Evolutionary conservation across 2,888 invertebrate species (phyloP).

Genomic region (Cecidostiba fungosa): DNA sequence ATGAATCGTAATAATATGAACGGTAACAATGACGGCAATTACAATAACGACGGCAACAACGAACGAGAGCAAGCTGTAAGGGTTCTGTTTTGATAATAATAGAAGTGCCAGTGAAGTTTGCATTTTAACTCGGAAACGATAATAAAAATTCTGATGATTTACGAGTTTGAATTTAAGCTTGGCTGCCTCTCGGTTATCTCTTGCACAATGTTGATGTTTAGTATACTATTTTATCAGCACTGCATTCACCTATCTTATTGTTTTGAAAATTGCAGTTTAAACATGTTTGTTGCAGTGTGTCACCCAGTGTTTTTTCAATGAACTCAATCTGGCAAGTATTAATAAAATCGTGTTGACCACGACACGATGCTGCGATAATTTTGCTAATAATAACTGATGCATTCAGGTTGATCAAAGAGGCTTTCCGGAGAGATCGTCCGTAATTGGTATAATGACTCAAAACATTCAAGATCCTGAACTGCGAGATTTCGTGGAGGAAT

Average conservation of each 20-base stretch:
- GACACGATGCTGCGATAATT: not conserved
- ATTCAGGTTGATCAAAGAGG: slow-evolving; percentile 83
- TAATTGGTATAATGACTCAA: slow-evolving; percentile 84
- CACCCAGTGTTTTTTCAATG: slow-evolving; percentile 86
- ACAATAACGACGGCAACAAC: slow-evolving; percentile 44
- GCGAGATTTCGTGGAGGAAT: slow-evolving; percentile 86
- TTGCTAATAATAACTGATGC: not conserved
- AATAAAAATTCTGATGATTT: not conserved
- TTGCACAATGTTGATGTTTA: not conserved
- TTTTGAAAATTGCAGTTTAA: slow-evolving; percentile 29
- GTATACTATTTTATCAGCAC: not conserved
- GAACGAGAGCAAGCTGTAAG: slow-evolving; percentile 66
- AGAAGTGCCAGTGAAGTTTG: not conserved
- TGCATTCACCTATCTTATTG: not conserved
- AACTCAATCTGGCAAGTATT: slow-evolving; percentile 85
- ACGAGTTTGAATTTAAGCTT: not conserved
- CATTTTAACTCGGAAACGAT: not conserved
- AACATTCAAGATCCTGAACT: slow-evolving; percentile 85
- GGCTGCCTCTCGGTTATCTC: not conserved
- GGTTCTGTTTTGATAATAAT: slow-evolving; percentile 13
- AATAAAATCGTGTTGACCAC: not conserved
- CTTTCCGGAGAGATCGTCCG: slow-evolving; percentile 85
- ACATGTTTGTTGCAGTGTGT: slow-evolving; percentile 80
- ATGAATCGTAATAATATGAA: slow-evolving; percentile 52
- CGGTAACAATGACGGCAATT: slow-evolving; percentile 56